Base-by-base conservation (phyloP, 1,140 invertebrate genomes). In the Penaeus indicus region DNA sequence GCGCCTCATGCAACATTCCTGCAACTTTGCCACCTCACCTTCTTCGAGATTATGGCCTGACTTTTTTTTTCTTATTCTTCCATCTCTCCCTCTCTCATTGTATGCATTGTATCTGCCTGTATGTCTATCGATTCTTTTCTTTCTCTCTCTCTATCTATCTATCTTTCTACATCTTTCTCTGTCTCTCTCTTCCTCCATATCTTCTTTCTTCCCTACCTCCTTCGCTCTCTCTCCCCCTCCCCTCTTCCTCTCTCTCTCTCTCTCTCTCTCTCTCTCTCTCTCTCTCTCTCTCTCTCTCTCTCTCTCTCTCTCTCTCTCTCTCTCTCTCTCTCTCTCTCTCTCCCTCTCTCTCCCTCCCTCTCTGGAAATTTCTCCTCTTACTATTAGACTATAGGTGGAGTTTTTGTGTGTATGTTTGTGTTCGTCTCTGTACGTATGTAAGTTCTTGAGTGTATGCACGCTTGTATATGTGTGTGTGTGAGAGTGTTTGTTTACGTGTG, bases 181-280 rank as follows among this genome's bases (percentile, higher is more conserved):
- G 16, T 80, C 61, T 60, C 47, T 80, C 78, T n/a, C 78, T 80
- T 42, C 25, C 61, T 81, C 60, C 18, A 25, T 61, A 27, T n/a
- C 27, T 61, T 72, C 67, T 69, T 16, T 69, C 67, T 69, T 47
- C 5, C 42, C 61, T 47, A 61, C 79, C 8, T n/a, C 5, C 42
- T 54, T 47, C 61, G 11, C 4, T 47, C 11, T 47, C n/a, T n/a
- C 19, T 16, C 19, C 67, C 11, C 67, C 19, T 27, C 42, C 54
- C n/a, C 22, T 38, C 54, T 81, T 47, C 61, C 54, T 54, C 79
- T 81, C 79, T 81, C 54, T 21, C 47, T 81, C 47, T n/a, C n/a
- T 54, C 19, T 5, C 54, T 21, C 54, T 61, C 47, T 47, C 47
- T 21, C 79, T 81, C 79, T n/a, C 42, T 21, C 47, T 81, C 79